These are phyloP conservation scores for Chelonia mydas DNA, from an alignment of 2,797 vertebrate genomes.

Conservation along the genomic window DNA sequence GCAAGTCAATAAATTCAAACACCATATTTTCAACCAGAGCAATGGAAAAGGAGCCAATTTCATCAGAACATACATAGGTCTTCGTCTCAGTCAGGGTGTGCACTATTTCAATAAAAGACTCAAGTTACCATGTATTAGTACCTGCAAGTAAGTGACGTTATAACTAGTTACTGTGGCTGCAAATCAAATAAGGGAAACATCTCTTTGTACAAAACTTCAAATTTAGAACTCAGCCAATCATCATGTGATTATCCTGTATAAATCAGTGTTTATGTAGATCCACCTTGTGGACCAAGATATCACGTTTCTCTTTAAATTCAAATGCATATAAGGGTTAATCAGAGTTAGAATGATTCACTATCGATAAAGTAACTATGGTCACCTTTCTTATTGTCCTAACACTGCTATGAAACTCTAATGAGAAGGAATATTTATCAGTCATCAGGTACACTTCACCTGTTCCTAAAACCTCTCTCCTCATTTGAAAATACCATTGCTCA, in stretches of 20 bases:
- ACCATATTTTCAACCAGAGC: rapidly evolving
- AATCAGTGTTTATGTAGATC: rapidly evolving
- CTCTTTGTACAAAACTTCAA: background rate
- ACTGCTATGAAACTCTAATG: background rate
- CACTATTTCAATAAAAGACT: background rate
- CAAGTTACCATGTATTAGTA: background rate
- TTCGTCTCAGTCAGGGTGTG: background rate
- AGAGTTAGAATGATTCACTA: constrained; percentile 15
- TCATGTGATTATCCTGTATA: background rate
- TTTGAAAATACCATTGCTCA: background rate
- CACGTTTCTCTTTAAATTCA: background rate
- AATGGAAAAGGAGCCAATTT: background rate
- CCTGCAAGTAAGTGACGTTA: background rate
- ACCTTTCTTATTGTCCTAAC: background rate
- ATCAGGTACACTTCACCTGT: background rate
- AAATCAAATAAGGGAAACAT: background rate
- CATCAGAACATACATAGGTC: background rate
- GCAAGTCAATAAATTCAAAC: constrained; percentile 8
- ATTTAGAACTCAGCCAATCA: background rate
- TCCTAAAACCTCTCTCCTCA: background rate
- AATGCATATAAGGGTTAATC: background rate
- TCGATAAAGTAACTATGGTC: constrained; percentile 8
- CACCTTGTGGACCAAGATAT: rapidly evolving
- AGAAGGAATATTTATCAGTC: background rate
- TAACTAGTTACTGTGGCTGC: background rate